phyloP scores from a whole-genome alignment of 2,113 vertebrate genomes.

The Scophthalmus maximus region DNA sequence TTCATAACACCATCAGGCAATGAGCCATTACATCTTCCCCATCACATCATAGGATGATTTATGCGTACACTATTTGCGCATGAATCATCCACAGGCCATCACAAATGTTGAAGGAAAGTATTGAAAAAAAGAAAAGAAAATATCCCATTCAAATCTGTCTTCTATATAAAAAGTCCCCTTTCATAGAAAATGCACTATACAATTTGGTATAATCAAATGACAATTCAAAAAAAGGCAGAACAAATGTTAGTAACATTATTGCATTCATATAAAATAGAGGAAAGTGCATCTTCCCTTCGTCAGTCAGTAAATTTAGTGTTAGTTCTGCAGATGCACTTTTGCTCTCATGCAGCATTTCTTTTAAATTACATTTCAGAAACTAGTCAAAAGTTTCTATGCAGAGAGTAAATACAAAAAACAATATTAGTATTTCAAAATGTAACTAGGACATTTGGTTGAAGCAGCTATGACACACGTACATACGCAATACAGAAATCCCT shows the following conservation, averaged over 20 bases:
- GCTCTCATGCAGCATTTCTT: constrained; percentile 18
- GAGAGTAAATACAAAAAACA: constrained; percentile 34
- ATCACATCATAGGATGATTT: constrained; percentile 60
- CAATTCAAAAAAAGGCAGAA: constrained; percentile 24
- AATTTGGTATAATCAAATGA: constrained; percentile 51
- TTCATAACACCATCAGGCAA: constrained; percentile 46
- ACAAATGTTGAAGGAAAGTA: constrained; percentile 10
- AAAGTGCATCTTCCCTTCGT: background rate
- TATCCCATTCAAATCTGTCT: constrained; percentile 13
- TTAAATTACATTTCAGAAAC: constrained; percentile 21
- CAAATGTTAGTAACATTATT: constrained; percentile 64
- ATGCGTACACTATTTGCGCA: constrained; percentile 31
- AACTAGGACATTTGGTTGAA: constrained; percentile 64
- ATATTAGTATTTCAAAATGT: constrained; percentile 48
- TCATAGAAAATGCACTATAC: constrained; percentile 54
- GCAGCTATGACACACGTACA: constrained; percentile 58
- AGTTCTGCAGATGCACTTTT: constrained; percentile 38
- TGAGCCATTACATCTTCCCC: constrained; percentile 42
- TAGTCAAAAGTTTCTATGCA: background rate
- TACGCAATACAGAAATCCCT: constrained; percentile 42
- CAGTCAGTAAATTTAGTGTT: constrained; percentile 52
- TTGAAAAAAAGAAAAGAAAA: background rate
- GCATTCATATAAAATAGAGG: constrained; percentile 49
- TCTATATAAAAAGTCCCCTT: constrained; percentile 24
- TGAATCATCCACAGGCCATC: constrained; percentile 51